Conservation (phyloP, 2,113 vertebrate genomes). For the Garra rufa region DNA sequence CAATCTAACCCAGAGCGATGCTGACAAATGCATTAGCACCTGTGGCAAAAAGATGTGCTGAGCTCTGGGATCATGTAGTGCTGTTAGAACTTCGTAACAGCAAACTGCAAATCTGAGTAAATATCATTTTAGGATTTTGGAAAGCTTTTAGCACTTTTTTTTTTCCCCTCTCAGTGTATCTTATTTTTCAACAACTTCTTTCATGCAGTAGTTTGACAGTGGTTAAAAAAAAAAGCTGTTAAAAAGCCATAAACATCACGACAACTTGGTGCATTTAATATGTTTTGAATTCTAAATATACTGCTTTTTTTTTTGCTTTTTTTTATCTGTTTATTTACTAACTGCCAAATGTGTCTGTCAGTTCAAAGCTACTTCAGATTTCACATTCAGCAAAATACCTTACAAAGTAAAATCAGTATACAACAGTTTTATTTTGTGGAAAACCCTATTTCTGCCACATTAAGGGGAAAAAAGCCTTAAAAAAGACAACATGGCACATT, state of each 20-base stretch:
- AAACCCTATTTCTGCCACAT: too few relatives aligned
- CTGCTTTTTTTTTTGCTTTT: background rate
- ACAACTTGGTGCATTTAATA: background rate
- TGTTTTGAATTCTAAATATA: background rate
- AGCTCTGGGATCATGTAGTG: background rate
- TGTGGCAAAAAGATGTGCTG: background rate
- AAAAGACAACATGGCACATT: too few relatives aligned
- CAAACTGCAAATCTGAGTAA: background rate
- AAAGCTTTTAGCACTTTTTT: background rate
- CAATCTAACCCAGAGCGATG: slow-evolving; percentile 9
- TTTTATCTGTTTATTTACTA: background rate
- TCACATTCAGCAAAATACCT: too few relatives aligned
- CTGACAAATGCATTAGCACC: background rate
- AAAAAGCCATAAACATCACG: too few relatives aligned
- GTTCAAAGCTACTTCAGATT: too few relatives aligned
- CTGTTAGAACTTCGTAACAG: background rate
- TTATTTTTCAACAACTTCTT: background rate
- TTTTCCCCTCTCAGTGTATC: background rate
- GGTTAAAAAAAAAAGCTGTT: too few relatives aligned
- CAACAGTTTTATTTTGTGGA: too few relatives aligned
- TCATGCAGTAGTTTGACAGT: background rate
- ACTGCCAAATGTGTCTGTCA: background rate
- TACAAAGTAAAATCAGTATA: too few relatives aligned
- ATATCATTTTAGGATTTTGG: background rate
- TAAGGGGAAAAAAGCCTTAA: too few relatives aligned